Base-by-base conservation (phyloP, 2,888 invertebrate species). In the Girardia tigrina region DNA sequence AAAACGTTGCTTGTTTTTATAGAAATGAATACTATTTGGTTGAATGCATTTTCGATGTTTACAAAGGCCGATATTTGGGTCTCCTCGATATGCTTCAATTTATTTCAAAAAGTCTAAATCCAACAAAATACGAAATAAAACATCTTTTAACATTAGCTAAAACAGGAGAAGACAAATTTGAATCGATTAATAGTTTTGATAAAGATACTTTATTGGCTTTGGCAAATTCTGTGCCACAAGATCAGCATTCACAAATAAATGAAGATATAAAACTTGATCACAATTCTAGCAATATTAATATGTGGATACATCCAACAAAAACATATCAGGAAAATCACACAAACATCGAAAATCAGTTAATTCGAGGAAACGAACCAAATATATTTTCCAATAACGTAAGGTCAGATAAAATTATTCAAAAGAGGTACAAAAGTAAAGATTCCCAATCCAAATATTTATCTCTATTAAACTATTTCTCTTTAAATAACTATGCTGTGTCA, bases 81-180 rank as follows among this genome's bases (percentile, higher is more conserved):
- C 23, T 56, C 20, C n/a, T 56, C n/a, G 56, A 56, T 56, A 56
- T 56, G 56, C 56, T 56, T 56, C 56, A 56, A 56, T 56, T 56
- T n/a, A 56, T 56, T 56, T 56, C 56, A n/a, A 56, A 56, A 56
- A 56, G 56, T 56, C 23, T 56, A 56, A 56, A 56, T 56, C 56
- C 56, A 56, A 20, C 56, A 56, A 56, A 56, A 56, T 56, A 56
- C 56, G 56, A 56, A 56, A 56, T 56, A 6, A 56, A 56, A 23
- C 56, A 56, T 56, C 23, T 56, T 20, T 56, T 56, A 56, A 56
- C 56, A n/a, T 56, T 56, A 56, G 56, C 56, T 12, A 56, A 56
- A 56, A 56, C 56, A 6, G 56, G 56, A 4, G 56, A 56, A 56
- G 56, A 56, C 56, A 4, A 16, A 56, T 56, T 56, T n/a, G 56